These are phyloP conservation scores for Peromyscus leucopus DNA, from an alignment of 2,113 vertebrate genomes.

Conservation along the genomic window DNA sequence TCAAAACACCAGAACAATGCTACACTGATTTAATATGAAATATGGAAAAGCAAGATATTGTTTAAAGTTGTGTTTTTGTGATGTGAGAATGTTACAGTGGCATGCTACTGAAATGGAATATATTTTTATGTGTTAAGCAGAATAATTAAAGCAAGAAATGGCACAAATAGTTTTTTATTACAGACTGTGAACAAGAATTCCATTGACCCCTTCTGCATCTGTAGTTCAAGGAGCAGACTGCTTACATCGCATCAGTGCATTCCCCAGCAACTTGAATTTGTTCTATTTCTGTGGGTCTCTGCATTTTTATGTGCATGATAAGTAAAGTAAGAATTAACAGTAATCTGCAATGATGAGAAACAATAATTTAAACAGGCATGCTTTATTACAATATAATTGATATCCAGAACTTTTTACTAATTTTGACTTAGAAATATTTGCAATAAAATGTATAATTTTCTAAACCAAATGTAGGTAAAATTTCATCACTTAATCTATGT, in stretches of 20 bases:
- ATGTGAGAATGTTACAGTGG: slow-evolving; percentile 74
- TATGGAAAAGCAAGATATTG: slow-evolving; percentile 75
- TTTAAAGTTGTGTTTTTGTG: slow-evolving; percentile 79
- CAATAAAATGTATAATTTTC: background rate
- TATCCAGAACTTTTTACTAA: slow-evolving; percentile 1
- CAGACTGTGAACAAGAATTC: slow-evolving; percentile 77
- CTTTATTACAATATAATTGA: background rate
- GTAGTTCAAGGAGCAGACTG: slow-evolving; percentile 73
- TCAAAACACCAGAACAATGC: slow-evolving; percentile 79
- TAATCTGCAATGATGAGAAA: slow-evolving; percentile 73
- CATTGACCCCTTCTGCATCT: slow-evolving; percentile 74
- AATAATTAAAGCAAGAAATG: slow-evolving; percentile 84
- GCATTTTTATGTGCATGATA: slow-evolving; percentile 73
- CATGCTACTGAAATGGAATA: slow-evolving; percentile 76
- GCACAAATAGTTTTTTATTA: slow-evolving; percentile 85
- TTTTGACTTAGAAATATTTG: background rate
- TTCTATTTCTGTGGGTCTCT: slow-evolving; percentile 79
- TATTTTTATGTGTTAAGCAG: slow-evolving; percentile 75
- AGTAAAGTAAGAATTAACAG: slow-evolving; percentile 78
- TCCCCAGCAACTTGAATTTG: slow-evolving; percentile 54
- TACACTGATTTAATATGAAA: slow-evolving; percentile 79
- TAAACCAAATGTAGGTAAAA: accelerated
- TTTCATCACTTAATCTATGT: background rate
- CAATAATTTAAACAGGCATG: slow-evolving; percentile 57
- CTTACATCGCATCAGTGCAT: slow-evolving; percentile 80